Percentiles rank a stretch among this genome's conserved stretches.
These are phyloP conservation scores for Palythoa caribaeorum DNA, from an alignment of 92 coral and sea anemone species.

Conservation along the genomic window DNA sequence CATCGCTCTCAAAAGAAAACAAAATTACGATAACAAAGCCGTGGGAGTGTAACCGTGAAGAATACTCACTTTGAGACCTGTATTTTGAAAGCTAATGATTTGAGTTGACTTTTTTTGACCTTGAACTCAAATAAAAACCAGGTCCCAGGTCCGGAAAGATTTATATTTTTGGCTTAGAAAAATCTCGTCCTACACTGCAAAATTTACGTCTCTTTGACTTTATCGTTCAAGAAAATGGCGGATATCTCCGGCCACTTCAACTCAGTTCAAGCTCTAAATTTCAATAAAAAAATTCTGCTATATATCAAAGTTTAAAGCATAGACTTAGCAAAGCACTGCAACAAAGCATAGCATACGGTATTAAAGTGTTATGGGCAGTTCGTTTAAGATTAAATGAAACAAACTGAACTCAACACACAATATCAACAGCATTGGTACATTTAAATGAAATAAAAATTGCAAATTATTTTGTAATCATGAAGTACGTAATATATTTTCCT, in stretches of 20 bases:
- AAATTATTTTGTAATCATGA: neutral
- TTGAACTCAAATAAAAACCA: neutral
- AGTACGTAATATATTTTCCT: neutral
- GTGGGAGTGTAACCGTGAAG: neutral
- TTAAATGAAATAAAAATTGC: neutral
- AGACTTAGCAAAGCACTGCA: neutral
- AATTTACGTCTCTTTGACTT: neutral
- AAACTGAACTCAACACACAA: neutral
- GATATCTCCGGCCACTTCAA: too few relatives aligned
- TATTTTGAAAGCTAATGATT: neutral
- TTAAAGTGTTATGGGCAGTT: neutral
- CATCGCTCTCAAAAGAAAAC: neutral
- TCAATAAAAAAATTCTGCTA: too few relatives aligned
- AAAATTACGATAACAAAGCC: neutral
- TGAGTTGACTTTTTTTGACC: neutral
- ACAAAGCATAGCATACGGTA: neutral
- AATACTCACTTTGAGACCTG: conserved; percentile 13
- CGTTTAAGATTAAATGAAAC: neutral
- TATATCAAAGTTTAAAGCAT: neutral
- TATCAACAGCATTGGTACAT: neutral
- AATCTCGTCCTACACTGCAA: neutral
- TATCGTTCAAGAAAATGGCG: too few relatives aligned
- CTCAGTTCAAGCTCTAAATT: too few relatives aligned
- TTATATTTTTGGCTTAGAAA: neutral
- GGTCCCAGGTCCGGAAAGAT: neutral